Percentiles rank a stretch among this genome's conserved stretches.
phyloP scores from a whole-genome alignment of 1,140 invertebrate genomes.

The Papilio aristodemus region DNA sequence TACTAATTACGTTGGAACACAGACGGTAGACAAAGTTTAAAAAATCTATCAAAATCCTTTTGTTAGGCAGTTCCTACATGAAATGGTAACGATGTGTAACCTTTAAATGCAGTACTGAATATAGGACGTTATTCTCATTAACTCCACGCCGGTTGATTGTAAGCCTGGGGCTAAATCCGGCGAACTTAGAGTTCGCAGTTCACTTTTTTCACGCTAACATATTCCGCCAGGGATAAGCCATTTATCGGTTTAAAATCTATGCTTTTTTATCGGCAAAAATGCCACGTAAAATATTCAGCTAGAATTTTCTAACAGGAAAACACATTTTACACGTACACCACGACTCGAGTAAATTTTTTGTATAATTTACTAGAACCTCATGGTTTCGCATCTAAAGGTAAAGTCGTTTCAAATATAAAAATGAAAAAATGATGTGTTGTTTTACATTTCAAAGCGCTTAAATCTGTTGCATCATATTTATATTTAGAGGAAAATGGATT shows the following conservation, averaged over 20 bases:
- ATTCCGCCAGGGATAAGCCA: constrained; percentile 5
- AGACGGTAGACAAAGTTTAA: background rate
- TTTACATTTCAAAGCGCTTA: constrained; percentile 21
- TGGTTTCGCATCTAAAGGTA: background rate
- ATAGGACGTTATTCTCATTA: background rate
- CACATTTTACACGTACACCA: background rate
- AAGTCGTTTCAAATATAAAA: constrained; percentile 12
- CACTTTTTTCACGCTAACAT: constrained; percentile 1
- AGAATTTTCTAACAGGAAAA: background rate
- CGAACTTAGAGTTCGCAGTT: constrained; percentile 11
- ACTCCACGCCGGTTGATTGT: background rate
- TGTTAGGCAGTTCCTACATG: background rate
- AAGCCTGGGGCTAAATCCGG: background rate
- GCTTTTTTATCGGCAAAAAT: background rate
- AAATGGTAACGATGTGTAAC: no score
- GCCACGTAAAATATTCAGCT: background rate
- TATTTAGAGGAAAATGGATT: constrained; percentile 2
- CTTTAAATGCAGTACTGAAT: background rate
- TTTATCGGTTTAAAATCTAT: constrained; percentile 2
- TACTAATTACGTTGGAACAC: no score
- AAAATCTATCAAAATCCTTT: background rate
- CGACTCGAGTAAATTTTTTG: background rate
- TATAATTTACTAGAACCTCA: background rate
- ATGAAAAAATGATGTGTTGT: constrained; percentile 15
- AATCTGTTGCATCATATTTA: constrained; percentile 8